Percentiles rank a stretch among this genome's conserved stretches.
These are phyloP conservation scores for Globia sparganii DNA, from an alignment of 2,888 invertebrate species.

Conservation along the genomic window DNA sequence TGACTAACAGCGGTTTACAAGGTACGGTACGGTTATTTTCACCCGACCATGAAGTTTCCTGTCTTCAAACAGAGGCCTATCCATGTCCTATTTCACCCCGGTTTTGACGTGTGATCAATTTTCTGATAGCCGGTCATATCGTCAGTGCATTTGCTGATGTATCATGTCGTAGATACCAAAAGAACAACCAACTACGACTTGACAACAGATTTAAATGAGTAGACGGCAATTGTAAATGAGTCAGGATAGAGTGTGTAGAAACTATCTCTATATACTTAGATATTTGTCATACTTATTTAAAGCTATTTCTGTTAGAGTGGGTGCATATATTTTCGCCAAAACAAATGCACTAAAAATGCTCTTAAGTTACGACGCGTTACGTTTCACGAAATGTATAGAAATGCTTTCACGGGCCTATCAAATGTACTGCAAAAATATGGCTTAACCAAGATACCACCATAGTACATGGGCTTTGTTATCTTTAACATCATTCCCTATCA, in stretches of 20 bases:
- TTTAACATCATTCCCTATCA: slow-evolving; percentile 36
- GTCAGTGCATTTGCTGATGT: neutral
- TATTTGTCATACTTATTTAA: neutral
- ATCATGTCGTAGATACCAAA: neutral
- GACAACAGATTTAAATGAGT: neutral
- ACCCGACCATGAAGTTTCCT: neutral
- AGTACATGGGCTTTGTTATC: slow-evolving; percentile 39
- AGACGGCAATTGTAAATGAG: neutral
- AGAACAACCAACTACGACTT: neutral
- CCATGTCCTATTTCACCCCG: neutral
- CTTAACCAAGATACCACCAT: slow-evolving; percentile 40
- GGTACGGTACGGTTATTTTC: slow-evolving; percentile 6
- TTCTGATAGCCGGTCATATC: neutral
- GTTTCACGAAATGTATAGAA: neutral
- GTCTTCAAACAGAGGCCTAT: neutral
- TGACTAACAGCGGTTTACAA: neutral
- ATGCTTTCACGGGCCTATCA: neutral
- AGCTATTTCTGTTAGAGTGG: neutral
- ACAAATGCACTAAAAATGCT: neutral
- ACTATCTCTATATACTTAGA: neutral
- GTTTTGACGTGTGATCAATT: neutral
- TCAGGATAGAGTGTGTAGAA: neutral
- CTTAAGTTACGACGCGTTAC: neutral
- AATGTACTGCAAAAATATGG: slow-evolving; percentile 22
- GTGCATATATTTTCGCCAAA: neutral